Evolutionary conservation across 2,797 vertebrate genomes (phyloP), one percentile per base, ranked within the genome.

Genomic region (Parambassis ranga): DNA sequence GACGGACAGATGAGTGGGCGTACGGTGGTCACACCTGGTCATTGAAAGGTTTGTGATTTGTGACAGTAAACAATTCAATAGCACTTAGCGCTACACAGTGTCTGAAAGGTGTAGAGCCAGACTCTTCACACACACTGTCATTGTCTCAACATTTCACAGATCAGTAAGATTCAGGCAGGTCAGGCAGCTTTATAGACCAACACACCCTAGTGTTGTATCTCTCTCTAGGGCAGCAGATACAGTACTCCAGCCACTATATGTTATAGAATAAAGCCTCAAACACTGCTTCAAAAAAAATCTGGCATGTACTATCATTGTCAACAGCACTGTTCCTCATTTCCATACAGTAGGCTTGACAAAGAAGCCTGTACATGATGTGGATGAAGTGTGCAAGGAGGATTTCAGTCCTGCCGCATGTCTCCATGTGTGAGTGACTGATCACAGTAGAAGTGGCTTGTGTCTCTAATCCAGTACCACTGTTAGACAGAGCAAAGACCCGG

Each of bases 401-500:
- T 88, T 87, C 72, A 87, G 81, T 47, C 76, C 69, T 67, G 72
- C 79, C 61, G 71, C 14, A 2, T 76, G 87, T 88, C 87, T 75
- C 64, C 37, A 2, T 7, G 50, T 66, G 69, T 89, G 88, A 90
- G 74, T 89, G 89, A 90, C 88, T 87, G 89, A 89, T 89, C 85
- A 79, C 83, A 86, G 86, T 38, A 5, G 82, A 87, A 86, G 84
- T 89, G 86, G 84, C 86, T 90, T 81, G 86, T 90, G 89, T 68
- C 75, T 89, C 82, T 90, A 92, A 92, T 91, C 89, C 82, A 27
- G 87, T 86, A 87, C 83, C 85, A 86, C 84, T 90, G 89, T 92
- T 83, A 84, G 86, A 87, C 78, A 78, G 88, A 23, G 86, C 84
- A 89, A 87, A 90, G 87, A 88, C 81, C 85, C 80, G 30, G 88